These are phyloP conservation scores for Chelon auratus DNA, from an alignment of 2,797 vertebrate genomes.

Conservation along the genomic window DNA sequence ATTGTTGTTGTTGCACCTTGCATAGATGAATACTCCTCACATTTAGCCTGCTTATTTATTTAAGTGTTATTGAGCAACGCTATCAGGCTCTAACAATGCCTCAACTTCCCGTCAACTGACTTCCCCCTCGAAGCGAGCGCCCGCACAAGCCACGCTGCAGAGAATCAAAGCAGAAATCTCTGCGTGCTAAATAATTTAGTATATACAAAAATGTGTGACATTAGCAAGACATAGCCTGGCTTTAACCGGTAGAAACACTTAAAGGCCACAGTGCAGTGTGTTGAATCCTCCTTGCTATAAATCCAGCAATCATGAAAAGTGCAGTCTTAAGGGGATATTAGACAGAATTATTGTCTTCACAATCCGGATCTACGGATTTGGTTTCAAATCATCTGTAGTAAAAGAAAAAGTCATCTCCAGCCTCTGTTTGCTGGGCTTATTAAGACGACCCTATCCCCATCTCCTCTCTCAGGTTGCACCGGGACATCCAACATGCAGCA, in stretches of 20 bases:
- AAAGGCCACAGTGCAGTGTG: constrained; percentile 3
- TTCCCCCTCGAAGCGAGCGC: background rate
- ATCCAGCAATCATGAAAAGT: constrained; percentile 76
- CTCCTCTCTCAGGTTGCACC: constrained; percentile 24
- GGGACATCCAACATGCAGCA: constrained; percentile 30
- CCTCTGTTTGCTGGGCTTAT: constrained; percentile 46
- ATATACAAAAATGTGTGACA: background rate
- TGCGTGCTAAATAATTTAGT: background rate
- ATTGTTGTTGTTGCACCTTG: no score
- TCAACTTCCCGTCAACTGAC: no score
- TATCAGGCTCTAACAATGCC: no score
- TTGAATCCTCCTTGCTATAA: constrained; percentile 26
- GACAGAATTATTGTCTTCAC: constrained; percentile 62
- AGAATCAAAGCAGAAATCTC: background rate
- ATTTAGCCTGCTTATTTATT: no score
- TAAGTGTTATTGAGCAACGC: no score
- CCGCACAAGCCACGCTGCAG: background rate
- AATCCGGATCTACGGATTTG: constrained; percentile 81
- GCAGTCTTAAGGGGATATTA: constrained; percentile 70
- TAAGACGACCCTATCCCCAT: constrained; percentile 25
- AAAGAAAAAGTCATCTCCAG: constrained; percentile 46
- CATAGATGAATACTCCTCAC: no score
- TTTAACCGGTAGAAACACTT: constrained; percentile 2
- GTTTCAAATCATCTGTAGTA: constrained; percentile 38
- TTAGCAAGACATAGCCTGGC: background rate